phyloP scores from a whole-genome alignment of 1,140 invertebrate genomes.

The Hypothenemus hampei region DNA sequence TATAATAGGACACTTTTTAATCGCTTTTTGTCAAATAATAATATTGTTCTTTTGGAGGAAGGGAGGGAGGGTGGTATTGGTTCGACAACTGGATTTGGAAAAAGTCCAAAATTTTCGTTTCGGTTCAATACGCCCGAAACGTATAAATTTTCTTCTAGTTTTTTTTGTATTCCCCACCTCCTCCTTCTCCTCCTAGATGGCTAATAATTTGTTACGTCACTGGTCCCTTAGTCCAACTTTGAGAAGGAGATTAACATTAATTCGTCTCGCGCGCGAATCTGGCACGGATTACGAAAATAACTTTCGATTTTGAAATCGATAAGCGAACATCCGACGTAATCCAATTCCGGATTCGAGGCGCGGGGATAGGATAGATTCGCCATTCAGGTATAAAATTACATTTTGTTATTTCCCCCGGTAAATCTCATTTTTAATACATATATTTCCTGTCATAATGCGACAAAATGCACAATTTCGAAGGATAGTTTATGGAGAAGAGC shows the following conservation, averaged over 20 bases:
- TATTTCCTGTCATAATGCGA: constrained; percentile 26
- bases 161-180: too few species aligned
- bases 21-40: too few species aligned
- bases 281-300: constrained; percentile 25
- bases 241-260: constrained; percentile 15
- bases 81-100: too few species aligned
- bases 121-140: too few species aligned
- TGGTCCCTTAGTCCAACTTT: background rate
- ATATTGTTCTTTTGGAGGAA: too few species aligned
- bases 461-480: constrained; percentile 14
- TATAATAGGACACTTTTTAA: too few species aligned
- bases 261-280: constrained; percentile 16
- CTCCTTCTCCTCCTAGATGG: too few species aligned
- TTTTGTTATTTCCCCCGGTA: constrained; percentile 25
- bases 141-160: too few species aligned
- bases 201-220: background rate
- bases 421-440: constrained; percentile 28
- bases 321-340: constrained; percentile 17
- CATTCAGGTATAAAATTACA: constrained; percentile 27
- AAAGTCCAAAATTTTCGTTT: too few species aligned
- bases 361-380: constrained; percentile 23
- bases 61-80: too few species aligned
- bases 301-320: constrained; percentile 29
- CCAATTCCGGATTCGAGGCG: constrained; percentile 23
- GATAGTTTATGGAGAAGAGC: background rate